A percentile compares a stretch with the other conserved stretches of the same genome.
phyloP scores from a whole-genome alignment of 2,888 invertebrate genomes.

The Drosophila longiperda region DNA sequence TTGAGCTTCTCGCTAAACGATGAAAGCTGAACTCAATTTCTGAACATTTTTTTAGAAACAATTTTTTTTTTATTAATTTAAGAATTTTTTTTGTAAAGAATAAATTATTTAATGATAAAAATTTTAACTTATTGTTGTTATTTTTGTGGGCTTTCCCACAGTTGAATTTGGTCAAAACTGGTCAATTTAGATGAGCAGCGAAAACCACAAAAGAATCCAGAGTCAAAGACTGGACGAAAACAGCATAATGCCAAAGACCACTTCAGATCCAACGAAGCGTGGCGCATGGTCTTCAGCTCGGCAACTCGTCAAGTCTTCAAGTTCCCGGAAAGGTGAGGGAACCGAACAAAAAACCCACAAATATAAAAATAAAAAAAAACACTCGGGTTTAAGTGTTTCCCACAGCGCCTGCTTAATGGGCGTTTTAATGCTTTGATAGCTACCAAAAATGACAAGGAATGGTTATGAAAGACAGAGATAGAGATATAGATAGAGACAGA shows the following conservation, averaged over 20 bases:
- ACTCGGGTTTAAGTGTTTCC: conserved; percentile 54
- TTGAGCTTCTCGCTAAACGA: conserved; percentile 60
- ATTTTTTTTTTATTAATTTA: conserved; percentile 45
- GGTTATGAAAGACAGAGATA: background rate
- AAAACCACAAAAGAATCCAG: conserved; percentile 45
- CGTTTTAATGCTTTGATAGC: conserved; percentile 77
- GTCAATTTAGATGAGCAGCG: conserved; percentile 36
- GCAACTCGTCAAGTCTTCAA: background rate
- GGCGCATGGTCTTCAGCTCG: conserved; percentile 34
- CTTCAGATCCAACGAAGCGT: conserved; percentile 62
- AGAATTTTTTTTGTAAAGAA: conserved; percentile 43
- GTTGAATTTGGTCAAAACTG: conserved; percentile 26
- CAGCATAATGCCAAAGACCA: conserved; percentile 60
- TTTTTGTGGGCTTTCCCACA: conserved; percentile 41
- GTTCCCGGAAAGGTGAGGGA: conserved; percentile 8
- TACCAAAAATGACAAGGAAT: conserved; percentile 8
- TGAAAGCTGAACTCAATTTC: conserved; percentile 39
- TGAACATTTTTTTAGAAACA: background rate
- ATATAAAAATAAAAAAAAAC: conserved; percentile 6
- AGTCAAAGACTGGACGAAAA: conserved; percentile 16
- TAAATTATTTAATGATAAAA: conserved; percentile 44
- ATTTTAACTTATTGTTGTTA: background rate
- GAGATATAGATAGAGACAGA: background rate
- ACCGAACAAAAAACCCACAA: background rate
- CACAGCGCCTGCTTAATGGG: conserved; percentile 64